These are phyloP conservation scores for Onychomys arenicola DNA, from an alignment of 2,797 vertebrate genomes.

Conservation along the genomic window DNA sequence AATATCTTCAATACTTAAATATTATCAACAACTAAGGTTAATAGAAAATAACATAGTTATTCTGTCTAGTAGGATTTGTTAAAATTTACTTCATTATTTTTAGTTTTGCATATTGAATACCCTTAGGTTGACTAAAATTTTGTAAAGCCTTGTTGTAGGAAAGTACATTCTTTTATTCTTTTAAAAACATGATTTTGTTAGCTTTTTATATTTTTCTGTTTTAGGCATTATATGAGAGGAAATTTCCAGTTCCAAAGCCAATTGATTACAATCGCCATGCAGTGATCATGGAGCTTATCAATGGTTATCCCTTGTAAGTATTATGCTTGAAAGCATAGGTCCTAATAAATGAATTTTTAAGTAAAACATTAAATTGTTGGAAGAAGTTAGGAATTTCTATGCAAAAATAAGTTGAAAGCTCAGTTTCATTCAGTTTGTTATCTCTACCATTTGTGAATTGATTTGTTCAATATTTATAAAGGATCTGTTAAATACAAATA, in stretches of 20 bases:
- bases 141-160: background rate
- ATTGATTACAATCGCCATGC: conserved; percentile 98
- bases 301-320: conserved; percentile 97
- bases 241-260: conserved; percentile 98
- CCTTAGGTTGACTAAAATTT: background rate
- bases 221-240: conserved; percentile 93
- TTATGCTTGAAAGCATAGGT: conserved; percentile 8
- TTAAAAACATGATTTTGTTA: conserved; percentile 62
- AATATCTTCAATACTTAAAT: conserved; percentile 50
- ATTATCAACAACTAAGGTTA: conserved; percentile 21
- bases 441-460: conserved; percentile 7
- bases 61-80: background rate
- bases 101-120: background rate
- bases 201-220: conserved; percentile 70
- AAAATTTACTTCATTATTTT: too few relatives aligned
- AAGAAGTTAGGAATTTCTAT: conserved; percentile 22
- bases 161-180: conserved; percentile 12
- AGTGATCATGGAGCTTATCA: conserved; percentile 97
- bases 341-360: background rate
- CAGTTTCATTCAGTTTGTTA: conserved; percentile 41
- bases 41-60: background rate
- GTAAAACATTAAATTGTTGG: background rate
- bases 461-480: conserved; percentile 10
- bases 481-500: background rate
- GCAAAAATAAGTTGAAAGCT: conserved; percentile 52